Conservation (phyloP, 2,797 vertebrate genomes). For the Gymnoscopelus braueri region DNA sequence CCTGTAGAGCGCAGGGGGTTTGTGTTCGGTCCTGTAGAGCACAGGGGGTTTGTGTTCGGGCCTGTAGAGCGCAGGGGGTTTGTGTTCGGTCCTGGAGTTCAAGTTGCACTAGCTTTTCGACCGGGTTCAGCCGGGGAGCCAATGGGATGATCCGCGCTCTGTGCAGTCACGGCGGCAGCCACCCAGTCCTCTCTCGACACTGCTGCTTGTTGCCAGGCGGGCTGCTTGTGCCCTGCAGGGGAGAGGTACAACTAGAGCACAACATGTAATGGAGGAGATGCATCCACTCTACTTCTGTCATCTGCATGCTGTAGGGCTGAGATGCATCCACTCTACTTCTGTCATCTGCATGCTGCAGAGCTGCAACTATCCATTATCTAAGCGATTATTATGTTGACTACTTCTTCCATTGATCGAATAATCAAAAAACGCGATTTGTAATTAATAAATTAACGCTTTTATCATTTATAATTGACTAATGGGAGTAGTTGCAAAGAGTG, state of each 20-base stretch:
- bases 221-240: slow-evolving; percentile 56
- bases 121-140: slow-evolving; percentile 27
- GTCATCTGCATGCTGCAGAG: slow-evolving; percentile 29
- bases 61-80: slow-evolving; percentile 11
- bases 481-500: too few species aligned
- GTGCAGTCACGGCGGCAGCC: slow-evolving; percentile 52
- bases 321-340: slow-evolving; percentile 26
- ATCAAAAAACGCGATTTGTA: too few species aligned
- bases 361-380: neutral
- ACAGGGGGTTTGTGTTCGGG: too few species aligned
- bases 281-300: slow-evolving; percentile 37
- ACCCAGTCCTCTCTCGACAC: slow-evolving; percentile 61
- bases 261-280: slow-evolving; percentile 51
- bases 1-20: too few species aligned
- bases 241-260: slow-evolving; percentile 68
- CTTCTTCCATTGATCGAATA: too few species aligned
- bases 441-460: too few species aligned
- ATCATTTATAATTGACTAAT: too few species aligned
- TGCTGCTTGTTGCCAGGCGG: slow-evolving; percentile 66
- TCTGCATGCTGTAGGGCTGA: slow-evolving; percentile 15
- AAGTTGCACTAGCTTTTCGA: slow-evolving; percentile 7
- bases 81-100: slow-evolving; percentile 13
- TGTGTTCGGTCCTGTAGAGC: too few species aligned
- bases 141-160: slow-evolving; percentile 47
- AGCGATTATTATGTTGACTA: too few species aligned